Percentiles rank a stretch among this genome's conserved stretches.
phyloP scores from a whole-genome alignment of 2,797 vertebrate genomes.

The Pseudochaenichthys georgianus region DNA sequence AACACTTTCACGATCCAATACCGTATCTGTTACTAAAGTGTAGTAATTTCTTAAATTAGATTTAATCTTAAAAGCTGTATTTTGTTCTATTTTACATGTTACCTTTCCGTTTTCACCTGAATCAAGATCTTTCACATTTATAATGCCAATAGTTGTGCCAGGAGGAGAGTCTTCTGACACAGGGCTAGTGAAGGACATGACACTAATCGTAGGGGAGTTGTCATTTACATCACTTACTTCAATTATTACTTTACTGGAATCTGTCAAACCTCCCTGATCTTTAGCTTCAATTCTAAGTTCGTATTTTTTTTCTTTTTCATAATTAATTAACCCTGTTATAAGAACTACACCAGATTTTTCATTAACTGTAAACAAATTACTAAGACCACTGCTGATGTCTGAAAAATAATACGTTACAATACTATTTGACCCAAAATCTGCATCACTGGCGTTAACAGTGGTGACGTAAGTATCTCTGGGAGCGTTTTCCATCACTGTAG shows the following conservation, averaged over 20 bases:
- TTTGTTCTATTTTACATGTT: conserved; percentile 49
- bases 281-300: conserved; percentile 63
- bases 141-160: no score
- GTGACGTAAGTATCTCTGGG: not conserved
- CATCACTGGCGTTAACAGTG: conserved; percentile 66
- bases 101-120: conserved; percentile 48
- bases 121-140: conserved; percentile 4
- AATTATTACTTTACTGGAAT: no score
- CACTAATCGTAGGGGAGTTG: no score
- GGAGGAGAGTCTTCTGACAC: no score
- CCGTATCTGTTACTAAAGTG: conserved; percentile 62
- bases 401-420: not conserved
- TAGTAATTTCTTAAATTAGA: conserved; percentile 69
- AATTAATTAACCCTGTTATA: conserved; percentile 47
- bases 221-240: no score
- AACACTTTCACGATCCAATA: conserved; percentile 69
- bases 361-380: no score
- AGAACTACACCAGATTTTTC: not conserved
- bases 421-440: conserved; percentile 42
- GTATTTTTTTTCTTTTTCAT: conserved; percentile 46
- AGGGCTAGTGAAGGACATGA: no score
- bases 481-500: conserved; percentile 56
- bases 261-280: conserved; percentile 66
- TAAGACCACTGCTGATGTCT: accelerated
- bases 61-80: conserved; percentile 69